Evolutionary conservation across 2,888 invertebrate genomes (phyloP).

Genomic region (Euplagia quadripunctaria): DNA sequence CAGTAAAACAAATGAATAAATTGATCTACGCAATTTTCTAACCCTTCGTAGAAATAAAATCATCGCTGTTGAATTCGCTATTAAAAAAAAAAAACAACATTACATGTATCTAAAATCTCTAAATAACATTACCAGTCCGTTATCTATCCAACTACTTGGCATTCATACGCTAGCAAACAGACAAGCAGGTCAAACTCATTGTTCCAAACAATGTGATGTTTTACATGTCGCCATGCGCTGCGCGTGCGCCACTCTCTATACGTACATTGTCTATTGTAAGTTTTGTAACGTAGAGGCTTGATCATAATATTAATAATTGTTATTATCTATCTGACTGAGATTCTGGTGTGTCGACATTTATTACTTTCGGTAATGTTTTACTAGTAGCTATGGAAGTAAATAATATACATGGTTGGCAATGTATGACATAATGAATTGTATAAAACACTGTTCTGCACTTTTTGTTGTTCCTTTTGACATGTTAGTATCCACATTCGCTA

Average conservation of each 20-base stretch:
- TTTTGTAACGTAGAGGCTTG: constrained; percentile 17
- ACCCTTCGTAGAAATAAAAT: too few relatives aligned
- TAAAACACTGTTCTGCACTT: too few relatives aligned
- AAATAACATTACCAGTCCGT: constrained; percentile 11
- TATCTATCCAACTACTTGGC: constrained; percentile 14
- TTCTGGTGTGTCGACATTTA: background rate
- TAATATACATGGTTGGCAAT: too few relatives aligned
- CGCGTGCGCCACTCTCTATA: constrained; percentile 8
- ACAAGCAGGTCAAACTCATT: constrained; percentile 37
- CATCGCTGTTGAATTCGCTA: background rate
- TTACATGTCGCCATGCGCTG: constrained; percentile 21
- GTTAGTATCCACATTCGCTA: too few relatives aligned
- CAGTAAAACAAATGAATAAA: too few relatives aligned
- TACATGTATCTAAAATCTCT: background rate
- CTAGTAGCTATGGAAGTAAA: too few relatives aligned
- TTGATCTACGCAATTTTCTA: too few relatives aligned
- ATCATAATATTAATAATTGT: constrained; percentile 29
- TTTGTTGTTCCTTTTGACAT: too few relatives aligned
- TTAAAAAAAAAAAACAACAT: background rate
- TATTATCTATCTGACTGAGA: constrained; percentile 21
- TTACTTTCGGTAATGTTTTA: background rate
- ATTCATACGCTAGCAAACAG: constrained; percentile 13
- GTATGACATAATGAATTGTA: too few relatives aligned
- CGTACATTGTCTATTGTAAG: constrained; percentile 20
- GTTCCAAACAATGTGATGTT: constrained; percentile 32